Percentiles rank a stretch among this genome's conserved stretches.
phyloP scores from a whole-genome alignment of 2,113 vertebrate genomes.

The Syngnathus scovelli region DNA sequence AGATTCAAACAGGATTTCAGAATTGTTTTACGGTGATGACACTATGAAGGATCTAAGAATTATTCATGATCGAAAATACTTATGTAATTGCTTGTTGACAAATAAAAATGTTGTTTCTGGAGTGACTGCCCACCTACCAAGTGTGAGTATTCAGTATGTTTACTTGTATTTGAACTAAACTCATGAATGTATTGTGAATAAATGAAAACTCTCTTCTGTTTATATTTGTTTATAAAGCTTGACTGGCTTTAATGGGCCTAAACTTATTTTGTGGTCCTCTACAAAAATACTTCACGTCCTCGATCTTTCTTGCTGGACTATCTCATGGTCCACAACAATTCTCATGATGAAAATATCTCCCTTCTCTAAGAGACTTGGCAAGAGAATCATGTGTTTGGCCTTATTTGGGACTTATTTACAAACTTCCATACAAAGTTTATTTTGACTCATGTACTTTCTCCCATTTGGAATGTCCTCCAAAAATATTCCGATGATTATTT shows the following conservation, averaged over 20 bases:
- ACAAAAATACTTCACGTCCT: conserved; percentile 46
- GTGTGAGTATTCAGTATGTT: too few relatives aligned
- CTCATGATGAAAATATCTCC: conserved; percentile 72
- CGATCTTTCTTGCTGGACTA: conserved; percentile 31
- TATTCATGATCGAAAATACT: background rate
- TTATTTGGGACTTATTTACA: conserved; percentile 71
- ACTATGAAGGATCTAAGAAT: background rate
- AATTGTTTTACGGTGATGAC: background rate
- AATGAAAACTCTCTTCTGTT: background rate
- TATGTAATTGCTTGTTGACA: background rate
- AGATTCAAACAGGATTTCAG: background rate
- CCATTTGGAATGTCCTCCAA: conserved; percentile 31
- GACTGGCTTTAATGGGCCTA: conserved; percentile 23
- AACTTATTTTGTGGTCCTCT: conserved; percentile 48
- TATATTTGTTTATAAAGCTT: conserved; percentile 7
- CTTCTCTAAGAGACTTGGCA: conserved; percentile 57
- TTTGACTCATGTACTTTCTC: conserved; percentile 52
- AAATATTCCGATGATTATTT: conserved; percentile 35
- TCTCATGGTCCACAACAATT: conserved; percentile 59
- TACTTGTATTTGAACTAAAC: background rate
- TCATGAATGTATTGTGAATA: background rate
- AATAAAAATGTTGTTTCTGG: background rate
- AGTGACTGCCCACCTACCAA: too few relatives aligned
- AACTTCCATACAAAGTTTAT: conserved; percentile 61
- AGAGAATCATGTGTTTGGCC: conserved; percentile 60